Conservation (phyloP, 1,140 invertebrate species). For the Bombus terrestris region DNA sequence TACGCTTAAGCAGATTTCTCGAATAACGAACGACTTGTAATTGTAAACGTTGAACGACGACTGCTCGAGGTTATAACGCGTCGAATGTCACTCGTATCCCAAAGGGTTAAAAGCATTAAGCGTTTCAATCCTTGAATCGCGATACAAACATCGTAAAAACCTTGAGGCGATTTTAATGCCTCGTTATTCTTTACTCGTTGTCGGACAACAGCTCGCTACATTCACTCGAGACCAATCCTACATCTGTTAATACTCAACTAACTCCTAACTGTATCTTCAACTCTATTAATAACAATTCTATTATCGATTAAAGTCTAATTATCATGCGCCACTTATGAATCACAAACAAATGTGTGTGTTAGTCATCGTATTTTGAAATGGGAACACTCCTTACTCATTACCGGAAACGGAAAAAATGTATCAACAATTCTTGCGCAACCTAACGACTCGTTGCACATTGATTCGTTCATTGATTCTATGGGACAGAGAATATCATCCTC, state of each 20-base stretch:
- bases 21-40: too few species aligned
- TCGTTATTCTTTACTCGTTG: background rate
- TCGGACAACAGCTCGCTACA: background rate
- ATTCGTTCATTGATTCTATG: background rate
- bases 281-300: slow-evolving; percentile 22
- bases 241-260: background rate
- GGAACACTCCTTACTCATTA: background rate
- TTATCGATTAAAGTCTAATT: background rate
- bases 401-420: background rate
- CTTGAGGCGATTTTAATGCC: too few species aligned
- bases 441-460: background rate
- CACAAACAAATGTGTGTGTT: background rate
- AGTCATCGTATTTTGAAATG: background rate
- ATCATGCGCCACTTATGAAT: background rate
- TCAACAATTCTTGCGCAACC: background rate
- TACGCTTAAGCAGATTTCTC: too few species aligned
- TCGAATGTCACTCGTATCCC: too few species aligned
- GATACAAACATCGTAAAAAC: too few species aligned
- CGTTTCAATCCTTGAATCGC: too few species aligned
- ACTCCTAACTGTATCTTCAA: background rate
- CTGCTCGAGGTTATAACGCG: too few species aligned
- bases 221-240: background rate
- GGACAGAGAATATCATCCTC: background rate
- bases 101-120: too few species aligned
- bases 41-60: too few species aligned